Base-by-base conservation (phyloP, 2,797 vertebrate species). In the Lutjanus campechanus region DNA sequence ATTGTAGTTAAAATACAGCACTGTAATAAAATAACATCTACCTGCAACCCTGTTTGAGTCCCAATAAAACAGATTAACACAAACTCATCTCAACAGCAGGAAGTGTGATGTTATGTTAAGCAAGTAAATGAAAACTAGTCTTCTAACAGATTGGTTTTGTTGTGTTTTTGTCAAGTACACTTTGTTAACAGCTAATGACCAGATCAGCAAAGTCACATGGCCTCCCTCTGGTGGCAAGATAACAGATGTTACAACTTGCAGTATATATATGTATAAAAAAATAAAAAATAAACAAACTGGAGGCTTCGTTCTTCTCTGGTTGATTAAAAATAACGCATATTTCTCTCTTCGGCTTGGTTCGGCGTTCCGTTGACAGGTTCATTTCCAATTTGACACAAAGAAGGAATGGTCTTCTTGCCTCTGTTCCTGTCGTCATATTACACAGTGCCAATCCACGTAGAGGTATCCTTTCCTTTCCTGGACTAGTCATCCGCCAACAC, bases 1-100 rank as follows among this genome's bases (percentile, higher is more conserved):
- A 88, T 72, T 87, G 90, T 92, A 89, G 86, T 93, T 95, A 93
- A 95, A 96, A 96, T 94, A 93, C 94, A 94, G 91, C 91, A 94
- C 88, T 91, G 89, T 91, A 91, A 92, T 94, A 95, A 95, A 95
- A 95, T 88, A 90, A 88, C 77, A 69, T 92, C 84, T 79, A 87
- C 79, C 90, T 87, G 88, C 73, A 90, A 93, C 89, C 88, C 89
- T 91, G 89, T 93, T 89, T 88, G 83, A 91, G 81, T 92, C 83
- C 87, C 79, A 88, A 88, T 90, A 91, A 90, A 92, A 93, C 79
- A 82, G 75, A 81, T 80, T 20, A 82, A 84, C 60, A 85, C 78
- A 84, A 53, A 79, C 60, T 68, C 47, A 64, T 82, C 89, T 90
- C 29, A 77, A 81, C 82, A 86, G 74, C 84, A 81, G 75, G 76